phyloP scores from a whole-genome alignment of 2,113 vertebrate species.

The Dipodomys spectabilis region DNA sequence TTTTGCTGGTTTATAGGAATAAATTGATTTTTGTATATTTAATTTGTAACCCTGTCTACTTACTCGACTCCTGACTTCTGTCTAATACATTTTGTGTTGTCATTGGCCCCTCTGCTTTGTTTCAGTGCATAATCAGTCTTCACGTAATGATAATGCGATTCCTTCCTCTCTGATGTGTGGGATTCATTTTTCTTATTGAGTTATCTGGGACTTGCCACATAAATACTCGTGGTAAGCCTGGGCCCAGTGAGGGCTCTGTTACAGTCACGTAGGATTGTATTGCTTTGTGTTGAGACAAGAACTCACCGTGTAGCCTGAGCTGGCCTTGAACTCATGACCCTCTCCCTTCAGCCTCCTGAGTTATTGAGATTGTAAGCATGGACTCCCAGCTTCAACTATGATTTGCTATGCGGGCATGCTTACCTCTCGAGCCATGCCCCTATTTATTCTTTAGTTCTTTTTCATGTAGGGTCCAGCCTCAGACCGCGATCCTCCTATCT shows the following conservation, averaged over 20 bases:
- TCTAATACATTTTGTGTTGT: conserved; percentile 65
- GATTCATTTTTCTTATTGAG: conserved; percentile 49
- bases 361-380: too few relatives aligned
- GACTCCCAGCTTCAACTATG: not conserved
- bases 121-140: conserved; percentile 64
- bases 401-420: not conserved
- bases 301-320: too few relatives aligned
- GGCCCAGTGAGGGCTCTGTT: not conserved
- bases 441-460: too few relatives aligned
- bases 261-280: not conserved
- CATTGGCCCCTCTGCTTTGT: conserved; percentile 52
- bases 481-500: too few relatives aligned
- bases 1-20: conserved; percentile 67
- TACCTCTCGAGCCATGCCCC: too few relatives aligned
- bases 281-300: too few relatives aligned
- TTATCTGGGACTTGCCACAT: conserved; percentile 37
- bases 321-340: too few relatives aligned
- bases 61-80: conserved; percentile 31
- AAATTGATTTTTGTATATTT: conserved; percentile 76
- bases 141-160: conserved; percentile 57
- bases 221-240: not conserved
- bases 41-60: conserved; percentile 73
- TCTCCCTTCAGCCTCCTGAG: too few relatives aligned
- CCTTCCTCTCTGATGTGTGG: conserved; percentile 44
- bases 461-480: too few relatives aligned